Evolutionary conservation across 2,797 vertebrate species (phyloP), one percentile per base, ranked within the genome.

Genomic region (Pipistrellus pipistrellus): DNA sequence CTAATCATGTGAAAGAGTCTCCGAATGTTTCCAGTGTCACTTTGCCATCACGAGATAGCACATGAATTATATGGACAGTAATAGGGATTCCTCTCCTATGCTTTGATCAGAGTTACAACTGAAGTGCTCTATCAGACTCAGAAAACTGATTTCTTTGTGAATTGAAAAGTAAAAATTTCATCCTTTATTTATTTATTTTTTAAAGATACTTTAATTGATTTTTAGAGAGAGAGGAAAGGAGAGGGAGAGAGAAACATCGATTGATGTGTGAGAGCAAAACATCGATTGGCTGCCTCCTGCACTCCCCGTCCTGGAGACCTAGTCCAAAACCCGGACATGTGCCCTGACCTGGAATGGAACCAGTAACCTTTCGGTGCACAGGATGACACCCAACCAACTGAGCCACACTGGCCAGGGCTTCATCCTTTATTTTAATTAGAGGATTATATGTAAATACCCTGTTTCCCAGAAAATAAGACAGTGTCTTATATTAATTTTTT

Each of bases 81-180:
- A 12, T 11, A 73, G 32, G 13, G 44, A 41, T 46, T 87, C 51
- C 71, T 82, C 3, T 41, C 0, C n/a, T 76, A 7, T n/a, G 59
- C 66, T 84, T 85, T 80, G 41, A 51, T 72, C 13, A 55, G 20
- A 85, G 69, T 68, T 86, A 7, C 62, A 53, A 80, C 46, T 90
- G 62, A 76, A 86, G 44, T 86, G 12, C 48, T 92, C 95, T 92
- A 46, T n/a, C 78, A 92, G 66, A 51, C 48, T 73, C 73, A 75
- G 53, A 75, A 77, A 78, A 68, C 14, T 17, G 41, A 62, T 41
- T 86, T 32, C 48, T 64, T 87, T 64, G 48, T 86, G 84, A 85
- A 57, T 35, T 57, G 53, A 68, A 92, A 92, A 92, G 9, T 69
- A 57, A 76, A 69, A 35, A 23, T 59, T 72, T 44, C 10, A 11